Percentiles rank a stretch among this genome's conserved stretches.
These are phyloP conservation scores for Barnardius zonarius DNA, from an alignment of 2,113 vertebrate genomes.

Conservation along the genomic window DNA sequence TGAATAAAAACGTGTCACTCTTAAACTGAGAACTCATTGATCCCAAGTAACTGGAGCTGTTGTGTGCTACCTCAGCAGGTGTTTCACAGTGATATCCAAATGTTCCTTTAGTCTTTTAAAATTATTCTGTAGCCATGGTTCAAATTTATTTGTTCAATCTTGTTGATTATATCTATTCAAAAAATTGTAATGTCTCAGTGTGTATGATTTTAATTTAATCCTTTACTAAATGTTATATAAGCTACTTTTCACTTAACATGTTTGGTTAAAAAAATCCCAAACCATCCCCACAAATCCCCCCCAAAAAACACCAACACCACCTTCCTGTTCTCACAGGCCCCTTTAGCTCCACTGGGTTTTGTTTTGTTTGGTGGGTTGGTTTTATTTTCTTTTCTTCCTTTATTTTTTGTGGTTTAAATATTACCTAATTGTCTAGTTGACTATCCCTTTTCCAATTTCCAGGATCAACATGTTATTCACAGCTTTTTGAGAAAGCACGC, in stretches of 20 bases:
- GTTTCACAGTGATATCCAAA: not conserved
- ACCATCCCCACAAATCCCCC: accelerated
- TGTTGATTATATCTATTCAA: not conserved
- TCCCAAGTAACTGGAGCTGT: not conserved
- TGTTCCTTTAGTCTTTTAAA: not conserved
- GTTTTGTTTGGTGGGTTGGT: not conserved
- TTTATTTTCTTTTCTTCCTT: not conserved
- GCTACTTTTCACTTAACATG: not conserved
- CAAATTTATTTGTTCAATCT: not conserved
- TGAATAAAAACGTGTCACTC: not conserved
- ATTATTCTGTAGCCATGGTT: not conserved
- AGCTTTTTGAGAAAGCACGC: constrained; percentile 4
- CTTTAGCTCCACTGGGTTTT: not conserved
- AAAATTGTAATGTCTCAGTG: not conserved
- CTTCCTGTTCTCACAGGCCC: not conserved
- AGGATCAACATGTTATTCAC: not conserved
- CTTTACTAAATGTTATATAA: not conserved
- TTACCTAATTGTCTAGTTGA: not conserved
- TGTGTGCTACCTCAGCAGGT: not conserved
- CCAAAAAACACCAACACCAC: not conserved
- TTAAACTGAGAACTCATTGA: not conserved
- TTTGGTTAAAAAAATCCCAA: not conserved
- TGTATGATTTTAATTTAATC: not conserved
- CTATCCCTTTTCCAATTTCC: not conserved
- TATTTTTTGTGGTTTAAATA: not conserved